These are phyloP conservation scores for Helicoverpa zea DNA, from an alignment of 1,140 invertebrate species.

Conservation along the genomic window DNA sequence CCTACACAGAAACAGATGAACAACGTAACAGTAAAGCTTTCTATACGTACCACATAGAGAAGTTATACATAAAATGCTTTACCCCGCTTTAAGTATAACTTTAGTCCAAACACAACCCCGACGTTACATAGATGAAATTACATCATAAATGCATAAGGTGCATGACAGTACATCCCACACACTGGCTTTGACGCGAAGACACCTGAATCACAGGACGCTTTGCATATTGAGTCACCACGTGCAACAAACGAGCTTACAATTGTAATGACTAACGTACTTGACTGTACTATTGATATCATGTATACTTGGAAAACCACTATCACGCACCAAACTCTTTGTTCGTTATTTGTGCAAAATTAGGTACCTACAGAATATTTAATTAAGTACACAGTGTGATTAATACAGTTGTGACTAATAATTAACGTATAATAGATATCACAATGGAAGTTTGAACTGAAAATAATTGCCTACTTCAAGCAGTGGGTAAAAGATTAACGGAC, in stretches of 20 bases:
- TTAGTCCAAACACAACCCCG: not conserved
- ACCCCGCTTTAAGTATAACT: not conserved
- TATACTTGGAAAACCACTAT: constrained; percentile 11
- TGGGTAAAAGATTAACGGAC: too few relatives aligned
- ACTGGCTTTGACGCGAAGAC: not conserved
- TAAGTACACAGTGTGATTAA: too few relatives aligned
- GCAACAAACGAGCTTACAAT: constrained; percentile 12
- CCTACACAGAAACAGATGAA: too few relatives aligned
- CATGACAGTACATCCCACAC: constrained; percentile 12
- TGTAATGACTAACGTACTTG: constrained; percentile 12
- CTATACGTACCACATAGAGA: too few relatives aligned
- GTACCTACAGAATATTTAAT: too few relatives aligned
- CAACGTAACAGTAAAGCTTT: too few relatives aligned
- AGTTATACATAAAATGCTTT: not conserved
- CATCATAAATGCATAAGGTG: constrained; percentile 23
- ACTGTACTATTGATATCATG: not conserved
- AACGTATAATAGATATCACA: too few relatives aligned
- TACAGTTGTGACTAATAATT: too few relatives aligned
- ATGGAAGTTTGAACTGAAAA: too few relatives aligned
- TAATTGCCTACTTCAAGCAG: too few relatives aligned
- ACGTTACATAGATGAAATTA: not conserved
- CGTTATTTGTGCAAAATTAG: too few relatives aligned
- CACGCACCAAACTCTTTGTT: too few relatives aligned
- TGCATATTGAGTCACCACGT: constrained; percentile 31
- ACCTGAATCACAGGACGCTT: constrained; percentile 28